These are phyloP conservation scores for Cavia porcellus DNA, from an alignment of 2,113 vertebrate genomes.

Conservation along the genomic window DNA sequence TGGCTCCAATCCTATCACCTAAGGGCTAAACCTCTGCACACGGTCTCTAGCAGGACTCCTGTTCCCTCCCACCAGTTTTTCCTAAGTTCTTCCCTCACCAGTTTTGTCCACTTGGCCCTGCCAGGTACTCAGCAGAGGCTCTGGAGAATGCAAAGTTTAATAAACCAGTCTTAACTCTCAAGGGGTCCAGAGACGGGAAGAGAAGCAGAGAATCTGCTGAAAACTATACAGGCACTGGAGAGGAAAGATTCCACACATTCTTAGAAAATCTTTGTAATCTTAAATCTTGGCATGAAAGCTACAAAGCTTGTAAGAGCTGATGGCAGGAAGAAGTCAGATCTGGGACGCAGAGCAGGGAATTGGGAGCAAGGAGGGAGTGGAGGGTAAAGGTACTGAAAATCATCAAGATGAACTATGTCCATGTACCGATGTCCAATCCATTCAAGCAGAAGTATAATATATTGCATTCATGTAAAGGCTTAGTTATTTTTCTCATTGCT, in stretches of 20 bases:
- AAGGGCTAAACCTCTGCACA: background rate
- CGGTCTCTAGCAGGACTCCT: background rate
- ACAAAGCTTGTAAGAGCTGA: background rate
- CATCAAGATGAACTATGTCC: background rate
- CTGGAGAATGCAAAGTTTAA: background rate
- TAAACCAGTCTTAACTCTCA: background rate
- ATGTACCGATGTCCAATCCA: background rate
- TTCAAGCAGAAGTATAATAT: background rate
- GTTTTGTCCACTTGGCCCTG: background rate
- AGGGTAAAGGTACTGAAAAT: background rate
- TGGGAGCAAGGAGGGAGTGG: background rate
- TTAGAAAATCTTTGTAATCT: background rate
- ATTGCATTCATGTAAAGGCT: background rate
- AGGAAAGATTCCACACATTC: background rate
- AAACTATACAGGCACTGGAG: background rate
- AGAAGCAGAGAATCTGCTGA: background rate
- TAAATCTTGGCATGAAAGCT: background rate
- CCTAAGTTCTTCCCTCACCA: background rate
- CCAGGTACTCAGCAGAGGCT: background rate
- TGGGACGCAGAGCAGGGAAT: background rate
- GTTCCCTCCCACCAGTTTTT: background rate
- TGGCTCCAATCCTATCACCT: background rate
- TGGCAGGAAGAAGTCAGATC: background rate
- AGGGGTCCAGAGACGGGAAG: background rate
- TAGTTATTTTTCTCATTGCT: background rate